Evolutionary conservation across 2,888 invertebrate genomes (phyloP).

Genomic region (Catocala nupta): DNA sequence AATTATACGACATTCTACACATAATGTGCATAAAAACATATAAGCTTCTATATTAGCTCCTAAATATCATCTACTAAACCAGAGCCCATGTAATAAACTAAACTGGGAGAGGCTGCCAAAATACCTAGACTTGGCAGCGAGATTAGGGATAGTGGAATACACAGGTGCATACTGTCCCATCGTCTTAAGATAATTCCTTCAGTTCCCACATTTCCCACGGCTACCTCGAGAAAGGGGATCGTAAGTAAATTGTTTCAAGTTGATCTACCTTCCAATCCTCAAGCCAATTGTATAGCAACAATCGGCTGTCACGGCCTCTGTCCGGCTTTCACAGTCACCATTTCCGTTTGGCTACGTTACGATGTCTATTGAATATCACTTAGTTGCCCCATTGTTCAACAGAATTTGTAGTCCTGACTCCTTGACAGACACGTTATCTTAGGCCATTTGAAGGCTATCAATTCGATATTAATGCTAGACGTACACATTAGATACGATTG

Average conservation of each 20-base stretch:
- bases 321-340: slow-evolving; percentile 6
- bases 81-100: neutral
- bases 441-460: neutral
- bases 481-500: no score
- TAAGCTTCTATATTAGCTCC: neutral
- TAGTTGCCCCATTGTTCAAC: slow-evolving; percentile 6
- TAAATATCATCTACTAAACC: slow-evolving; percentile 2
- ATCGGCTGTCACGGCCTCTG: neutral
- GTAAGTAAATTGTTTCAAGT: neutral
- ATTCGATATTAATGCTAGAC: neutral
- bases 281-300: slow-evolving; percentile 2
- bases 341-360: neutral
- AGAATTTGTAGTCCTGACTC: neutral
- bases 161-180: slow-evolving; percentile 3
- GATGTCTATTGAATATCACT: slow-evolving; percentile 1
- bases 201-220: neutral
- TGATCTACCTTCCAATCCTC: neutral
- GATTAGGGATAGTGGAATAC: slow-evolving; percentile 1
- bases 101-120: neutral
- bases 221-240: neutral
- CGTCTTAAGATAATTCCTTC: neutral
- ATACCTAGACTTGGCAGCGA: neutral
- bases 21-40: neutral
- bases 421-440: slow-evolving; percentile 1
- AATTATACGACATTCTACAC: neutral